Base-by-base conservation (phyloP, 92 coral and sea anemone genomes). In the Virgularia gustaviana region DNA sequence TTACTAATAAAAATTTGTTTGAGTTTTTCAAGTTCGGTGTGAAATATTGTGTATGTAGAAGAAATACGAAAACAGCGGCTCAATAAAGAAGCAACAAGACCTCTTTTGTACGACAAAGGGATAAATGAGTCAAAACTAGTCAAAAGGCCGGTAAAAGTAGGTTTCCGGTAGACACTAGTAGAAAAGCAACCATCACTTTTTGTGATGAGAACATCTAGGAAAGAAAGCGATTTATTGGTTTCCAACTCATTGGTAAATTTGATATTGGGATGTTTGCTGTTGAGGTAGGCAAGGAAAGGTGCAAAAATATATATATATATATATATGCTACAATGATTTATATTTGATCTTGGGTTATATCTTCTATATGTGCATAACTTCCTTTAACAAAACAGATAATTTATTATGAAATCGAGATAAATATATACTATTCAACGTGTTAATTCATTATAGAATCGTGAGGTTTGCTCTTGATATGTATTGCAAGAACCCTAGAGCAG, bases 171-270 rank as follows among this genome's bases (percentile, higher is more conserved):
- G n/a, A 47, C 55, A 47, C 20, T 15, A 4, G 55, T 47, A 5
- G n/a, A 15, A 15, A 47, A 47, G n/a, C 7, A 4, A 15, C n/a
- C 55, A 47, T 4, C 55, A 15, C n/a, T n/a, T n/a, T n/a, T n/a
- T n/a, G n/a, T n/a, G n/a, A 62, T 62, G 18, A 6, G 16, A n/a
- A 62, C 25, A 18, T 62, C 70, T 10, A 62, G 70, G 18, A 62
- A 36, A 39, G 47, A n/a, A n/a, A n/a, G n/a, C n/a, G 49, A 62
- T 20, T 36, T 19, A 36, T 62, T 62, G 6, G 12, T 15, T 36
- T 74, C 79, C 0, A 57, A 0, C 47, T 74, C 70, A 36, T 31
- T 2, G 0, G 79, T 58, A 41, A 74, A 75, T 7, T 49, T 47
- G 15, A 75, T 75, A 8, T 75, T 75, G 2, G 47, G 44, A 44